Conservation (phyloP, 1,140 invertebrate genomes). For the Anastrepha ludens region DNA sequence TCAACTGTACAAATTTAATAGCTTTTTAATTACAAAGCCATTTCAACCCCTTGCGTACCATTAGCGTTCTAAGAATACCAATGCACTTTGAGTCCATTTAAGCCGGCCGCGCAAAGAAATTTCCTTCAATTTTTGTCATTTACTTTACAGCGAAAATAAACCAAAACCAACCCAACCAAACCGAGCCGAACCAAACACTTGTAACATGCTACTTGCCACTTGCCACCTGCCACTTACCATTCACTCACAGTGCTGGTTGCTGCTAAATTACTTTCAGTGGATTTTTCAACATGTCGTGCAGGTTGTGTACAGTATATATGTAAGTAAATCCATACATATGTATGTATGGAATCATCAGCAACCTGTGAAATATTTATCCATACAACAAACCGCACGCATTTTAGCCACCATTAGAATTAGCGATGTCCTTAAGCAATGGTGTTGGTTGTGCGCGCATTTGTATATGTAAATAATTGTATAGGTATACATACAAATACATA, state of each 20-base stretch:
- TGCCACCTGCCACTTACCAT: constrained; percentile 27
- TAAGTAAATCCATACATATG: neutral
- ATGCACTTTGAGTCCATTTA: neutral
- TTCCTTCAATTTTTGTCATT: neutral
- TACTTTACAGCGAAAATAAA: neutral
- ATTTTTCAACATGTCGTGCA: neutral
- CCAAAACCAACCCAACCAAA: neutral
- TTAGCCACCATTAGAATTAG: constrained; percentile 46
- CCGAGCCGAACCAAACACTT: neutral
- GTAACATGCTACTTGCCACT: neutral
- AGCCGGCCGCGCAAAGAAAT: neutral
- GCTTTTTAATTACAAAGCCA: constrained; percentile 41
- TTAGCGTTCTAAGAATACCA: neutral
- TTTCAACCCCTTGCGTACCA: neutral
- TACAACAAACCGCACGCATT: constrained; percentile 47
- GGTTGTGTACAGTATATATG: too few relatives aligned
- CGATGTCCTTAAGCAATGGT: neutral
- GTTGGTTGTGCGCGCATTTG: neutral
- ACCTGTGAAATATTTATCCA: constrained; percentile 46
- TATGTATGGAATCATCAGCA: neutral
- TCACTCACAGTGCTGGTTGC: neutral
- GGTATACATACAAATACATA: neutral
- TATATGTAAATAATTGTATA: neutral
- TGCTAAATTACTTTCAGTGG: constrained; percentile 46
- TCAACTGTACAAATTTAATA: constrained; percentile 32